These are phyloP conservation scores for Diplazon laetatorius DNA, from an alignment of 2,888 invertebrate genomes.

Conservation along the genomic window DNA sequence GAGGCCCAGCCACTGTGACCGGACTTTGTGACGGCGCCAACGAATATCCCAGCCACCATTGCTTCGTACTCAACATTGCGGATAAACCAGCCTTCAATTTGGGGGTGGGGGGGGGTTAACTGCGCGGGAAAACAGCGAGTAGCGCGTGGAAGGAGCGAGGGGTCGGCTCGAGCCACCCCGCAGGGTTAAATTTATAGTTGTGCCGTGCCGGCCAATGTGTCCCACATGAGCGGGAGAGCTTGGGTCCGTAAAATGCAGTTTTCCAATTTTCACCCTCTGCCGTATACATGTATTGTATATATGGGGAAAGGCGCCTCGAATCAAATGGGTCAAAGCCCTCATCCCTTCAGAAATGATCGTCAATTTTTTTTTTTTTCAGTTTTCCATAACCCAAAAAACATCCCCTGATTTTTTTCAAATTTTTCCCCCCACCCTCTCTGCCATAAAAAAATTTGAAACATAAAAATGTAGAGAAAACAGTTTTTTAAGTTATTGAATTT, in stretches of 20 bases:
- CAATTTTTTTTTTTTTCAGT: no score
- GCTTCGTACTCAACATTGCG: constrained; percentile 56
- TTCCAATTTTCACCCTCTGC: constrained; percentile 75
- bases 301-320: no score
- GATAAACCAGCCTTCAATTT: constrained; percentile 65
- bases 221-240: constrained; percentile 66
- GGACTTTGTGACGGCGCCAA: constrained; percentile 33
- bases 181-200: constrained; percentile 67
- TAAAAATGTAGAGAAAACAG: no score
- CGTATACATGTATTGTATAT: no score
- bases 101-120: constrained; percentile 42
- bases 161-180: constrained; percentile 15
- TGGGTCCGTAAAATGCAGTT: constrained; percentile 73
- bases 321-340: no score
- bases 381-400: no score
- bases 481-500: no score
- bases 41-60: constrained; percentile 7
- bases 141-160: not conserved
- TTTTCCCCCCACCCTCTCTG: no score
- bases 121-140: constrained; percentile 6
- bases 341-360: no score
- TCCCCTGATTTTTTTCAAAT: no score
- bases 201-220: constrained; percentile 62
- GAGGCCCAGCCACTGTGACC: not conserved
- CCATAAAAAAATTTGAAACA: no score